Base-by-base conservation (phyloP, 2,113 vertebrate species). In the Conger conger region DNA sequence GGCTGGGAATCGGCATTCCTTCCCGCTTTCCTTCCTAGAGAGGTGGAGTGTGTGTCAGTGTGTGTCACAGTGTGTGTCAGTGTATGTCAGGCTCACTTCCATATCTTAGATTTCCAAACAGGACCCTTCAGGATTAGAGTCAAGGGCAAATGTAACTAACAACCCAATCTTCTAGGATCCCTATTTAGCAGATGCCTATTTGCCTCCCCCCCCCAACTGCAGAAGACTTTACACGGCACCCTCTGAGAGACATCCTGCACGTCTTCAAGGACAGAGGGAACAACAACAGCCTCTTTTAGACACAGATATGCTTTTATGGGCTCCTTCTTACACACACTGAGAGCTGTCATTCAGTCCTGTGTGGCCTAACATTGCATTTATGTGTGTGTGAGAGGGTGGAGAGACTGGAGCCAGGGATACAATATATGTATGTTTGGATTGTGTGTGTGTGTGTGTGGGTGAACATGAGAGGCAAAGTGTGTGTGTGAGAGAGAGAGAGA, bases 101-200 rank as follows among this genome's bases (percentile, higher is more conserved):
- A n/a, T 30, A 73, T 73, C 68, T 73, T 33, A 73, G 3, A 73
- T 73, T 73, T 33, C 68, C 68, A 73, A 73, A 13, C 33, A 73
- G 68, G 68, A 33, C 68, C 68, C 33, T 73, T 33, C 27, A 73
- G 68, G n/a, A 33, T 30, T 33, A 2, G 27, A 23, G 15, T 33
- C 68, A 73, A 73, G 68, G 68, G n/a, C 68, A 73, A 73, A 33
- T 73, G 68, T 73, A 73, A 73, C 68, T 73, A 73, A 73, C 68
- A 30, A 73, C 27, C 68, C 68, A 33, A 11, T 73, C 68, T 73
- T 33, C n/a, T 13, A 73, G 9, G 68, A 30, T 73, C 68, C 68
- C 68, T 33, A 33, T 73, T 73, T 73, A 73, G 68, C 68, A 73
- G 68, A 30, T 13, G 8, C 9, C n/a, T 30, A 73, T 1, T 1